Evolutionary conservation across 2,113 vertebrate species (phyloP).

Genomic region (Lynx canadensis): DNA sequence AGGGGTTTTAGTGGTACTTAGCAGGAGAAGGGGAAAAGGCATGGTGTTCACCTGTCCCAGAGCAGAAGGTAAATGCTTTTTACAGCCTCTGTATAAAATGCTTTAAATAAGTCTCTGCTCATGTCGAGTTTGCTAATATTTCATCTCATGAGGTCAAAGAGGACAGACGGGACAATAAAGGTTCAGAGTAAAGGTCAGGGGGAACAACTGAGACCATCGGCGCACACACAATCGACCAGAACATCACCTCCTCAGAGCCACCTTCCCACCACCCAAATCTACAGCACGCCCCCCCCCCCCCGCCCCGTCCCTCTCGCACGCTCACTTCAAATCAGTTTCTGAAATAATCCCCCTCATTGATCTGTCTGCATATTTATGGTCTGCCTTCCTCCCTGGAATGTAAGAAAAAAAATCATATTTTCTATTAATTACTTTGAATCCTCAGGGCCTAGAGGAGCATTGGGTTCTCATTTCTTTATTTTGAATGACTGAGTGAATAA

Average conservation of each 20-base stretch:
- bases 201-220: not conserved
- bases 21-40: not conserved
- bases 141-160: not conserved
- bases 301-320: rapidly evolving
- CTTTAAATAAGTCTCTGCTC: not conserved
- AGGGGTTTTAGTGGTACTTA: not conserved
- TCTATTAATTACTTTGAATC: not conserved
- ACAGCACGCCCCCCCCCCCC: not conserved
- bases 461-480: not conserved
- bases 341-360: not conserved
- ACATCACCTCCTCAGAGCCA: not conserved
- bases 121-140: not conserved
- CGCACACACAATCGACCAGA: rapidly evolving
- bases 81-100: not conserved
- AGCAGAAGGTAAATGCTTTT: not conserved
- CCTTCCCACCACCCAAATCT: not conserved
- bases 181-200: not conserved
- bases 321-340: not conserved
- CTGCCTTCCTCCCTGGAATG: not conserved
- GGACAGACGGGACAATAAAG: not conserved
- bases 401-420: not conserved
- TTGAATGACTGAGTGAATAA: not conserved
- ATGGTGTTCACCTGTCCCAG: not conserved
- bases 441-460: not conserved
- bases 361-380: not conserved